A percentile compares a stretch with the other conserved stretches of the same genome.
Conservation (phyloP, 2,113 vertebrate species). For the Oryzias woworae region DNA sequence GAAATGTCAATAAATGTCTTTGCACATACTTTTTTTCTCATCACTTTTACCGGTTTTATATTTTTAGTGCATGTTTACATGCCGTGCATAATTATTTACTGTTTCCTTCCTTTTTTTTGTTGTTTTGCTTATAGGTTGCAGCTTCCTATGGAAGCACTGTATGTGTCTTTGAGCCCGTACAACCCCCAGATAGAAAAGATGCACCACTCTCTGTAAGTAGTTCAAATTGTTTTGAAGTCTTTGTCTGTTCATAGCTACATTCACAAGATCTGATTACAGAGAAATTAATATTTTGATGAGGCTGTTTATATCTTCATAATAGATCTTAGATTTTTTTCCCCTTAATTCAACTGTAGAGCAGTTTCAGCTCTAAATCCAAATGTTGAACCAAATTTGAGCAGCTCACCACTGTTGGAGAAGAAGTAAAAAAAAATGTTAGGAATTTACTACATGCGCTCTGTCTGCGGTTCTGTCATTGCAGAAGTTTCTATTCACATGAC, state of each 20-base stretch:
- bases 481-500: conserved; percentile 9
- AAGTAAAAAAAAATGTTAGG: conserved; percentile 5
- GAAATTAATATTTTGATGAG: background rate
- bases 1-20: too few species aligned
- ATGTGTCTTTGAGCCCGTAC: conserved; percentile 92
- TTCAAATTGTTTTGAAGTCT: background rate
- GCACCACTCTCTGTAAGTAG: conserved; percentile 80
- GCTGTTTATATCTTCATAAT: conserved; percentile 2
- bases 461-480: conserved; percentile 9
- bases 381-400: background rate
- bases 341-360: background rate
- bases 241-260: conserved; percentile 6
- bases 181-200: conserved; percentile 78
- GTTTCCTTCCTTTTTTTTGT: background rate
- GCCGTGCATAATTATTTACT: background rate
- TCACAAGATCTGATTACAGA: conserved; percentile 3
- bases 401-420: conserved; percentile 5
- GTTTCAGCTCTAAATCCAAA: background rate
- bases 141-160: conserved; percentile 92
- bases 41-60: too few species aligned
- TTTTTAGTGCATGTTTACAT: too few species aligned
- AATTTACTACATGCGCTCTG: conserved; percentile 1
- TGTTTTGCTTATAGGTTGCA: conserved; percentile 86
- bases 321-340: background rate
- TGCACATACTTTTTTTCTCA: too few species aligned